These are phyloP conservation scores for Alviniconcha marisindica DNA, from an alignment of 1,140 invertebrate species.

Conservation along the genomic window DNA sequence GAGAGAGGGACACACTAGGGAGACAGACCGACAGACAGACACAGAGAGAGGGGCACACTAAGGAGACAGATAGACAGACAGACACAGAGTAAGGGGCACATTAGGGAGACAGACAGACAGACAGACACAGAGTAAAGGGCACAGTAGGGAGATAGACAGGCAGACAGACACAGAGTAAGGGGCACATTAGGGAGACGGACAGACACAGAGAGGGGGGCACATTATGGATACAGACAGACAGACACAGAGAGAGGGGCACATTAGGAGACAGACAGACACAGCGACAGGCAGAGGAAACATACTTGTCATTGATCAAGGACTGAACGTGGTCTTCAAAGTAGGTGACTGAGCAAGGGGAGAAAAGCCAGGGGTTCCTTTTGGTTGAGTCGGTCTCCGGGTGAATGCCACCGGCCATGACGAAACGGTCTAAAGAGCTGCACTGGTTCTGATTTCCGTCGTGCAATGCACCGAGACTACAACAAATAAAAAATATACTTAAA, in stretches of 20 bases:
- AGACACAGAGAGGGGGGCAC: not conserved
- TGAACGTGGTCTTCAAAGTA: constrained; percentile 51
- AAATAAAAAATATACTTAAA: not conserved
- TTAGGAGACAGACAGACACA: not conserved
- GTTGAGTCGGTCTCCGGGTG: constrained; percentile 37
- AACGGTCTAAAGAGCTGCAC: constrained; percentile 54
- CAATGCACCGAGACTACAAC: constrained; percentile 55
- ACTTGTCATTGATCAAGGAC: not conserved
- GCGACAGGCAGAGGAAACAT: not conserved
- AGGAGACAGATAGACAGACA: no score
- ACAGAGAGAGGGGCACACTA: no score
- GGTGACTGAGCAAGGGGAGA: constrained; percentile 59
- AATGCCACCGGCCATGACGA: constrained; percentile 60
- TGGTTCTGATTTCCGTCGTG: constrained; percentile 63
- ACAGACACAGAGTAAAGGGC: no score
- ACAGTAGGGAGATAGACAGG: no score
- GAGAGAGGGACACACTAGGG: no score
- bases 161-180: no score
- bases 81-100: no score
- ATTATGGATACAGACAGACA: not conserved
- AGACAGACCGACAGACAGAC: no score
- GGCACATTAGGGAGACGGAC: not conserved
- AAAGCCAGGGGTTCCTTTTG: constrained; percentile 58
- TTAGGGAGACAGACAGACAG: no score
- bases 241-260: not conserved